Evolutionary conservation across 2,113 vertebrate genomes (phyloP).

Genomic region (Macrotis lagotis): DNA sequence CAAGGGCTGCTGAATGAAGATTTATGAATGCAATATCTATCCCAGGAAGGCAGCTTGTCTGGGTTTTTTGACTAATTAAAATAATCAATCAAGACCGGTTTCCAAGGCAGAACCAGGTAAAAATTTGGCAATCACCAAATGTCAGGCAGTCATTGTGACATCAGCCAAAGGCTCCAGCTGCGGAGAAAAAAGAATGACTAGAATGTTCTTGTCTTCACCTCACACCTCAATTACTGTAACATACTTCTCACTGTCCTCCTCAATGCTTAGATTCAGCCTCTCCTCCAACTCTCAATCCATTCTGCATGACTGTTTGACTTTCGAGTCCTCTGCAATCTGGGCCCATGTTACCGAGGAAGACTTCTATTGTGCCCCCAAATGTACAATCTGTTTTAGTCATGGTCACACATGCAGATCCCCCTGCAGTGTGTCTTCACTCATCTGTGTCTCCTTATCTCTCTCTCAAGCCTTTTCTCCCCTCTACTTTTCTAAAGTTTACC

Average conservation of each 20-base stretch:
- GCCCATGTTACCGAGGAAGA: neutral
- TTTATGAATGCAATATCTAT: constrained; percentile 84
- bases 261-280: neutral
- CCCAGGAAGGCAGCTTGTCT: constrained; percentile 77
- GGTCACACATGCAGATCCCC: neutral
- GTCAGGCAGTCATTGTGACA: constrained; percentile 18
- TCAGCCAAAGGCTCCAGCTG: neutral
- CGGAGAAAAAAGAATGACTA: neutral
- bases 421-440: neutral
- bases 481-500: neutral
- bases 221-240: neutral
- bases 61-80: constrained; percentile 86
- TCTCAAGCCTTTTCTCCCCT: neutral
- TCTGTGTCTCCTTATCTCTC: neutral
- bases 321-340: neutral
- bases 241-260: neutral
- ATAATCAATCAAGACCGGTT: constrained; percentile 85
- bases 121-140: constrained; percentile 8
- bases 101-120: constrained; percentile 47
- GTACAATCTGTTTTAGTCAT: neutral
- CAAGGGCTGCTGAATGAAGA: constrained; percentile 78
- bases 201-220: neutral
- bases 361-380: neutral
- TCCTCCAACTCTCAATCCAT: neutral
- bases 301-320: neutral